phyloP scores from a whole-genome alignment of 2,888 invertebrate genomes.

The Bombylius discolor region DNA sequence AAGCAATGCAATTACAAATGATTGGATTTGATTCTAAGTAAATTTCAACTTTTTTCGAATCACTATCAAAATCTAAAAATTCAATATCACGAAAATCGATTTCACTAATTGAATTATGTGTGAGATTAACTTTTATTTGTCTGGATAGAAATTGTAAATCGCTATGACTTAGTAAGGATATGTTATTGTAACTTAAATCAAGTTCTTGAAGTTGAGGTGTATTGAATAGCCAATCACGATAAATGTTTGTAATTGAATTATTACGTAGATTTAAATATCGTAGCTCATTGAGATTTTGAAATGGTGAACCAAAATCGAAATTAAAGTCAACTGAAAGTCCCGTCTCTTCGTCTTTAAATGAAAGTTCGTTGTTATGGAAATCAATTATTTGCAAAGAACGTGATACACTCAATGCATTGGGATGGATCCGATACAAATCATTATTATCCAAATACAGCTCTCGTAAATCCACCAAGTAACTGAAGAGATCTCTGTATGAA shows the following conservation, averaged over 20 bases:
- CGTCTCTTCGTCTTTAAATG: conserved; percentile 28
- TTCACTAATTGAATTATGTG: conserved; percentile 41
- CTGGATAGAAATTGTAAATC: conserved; percentile 34
- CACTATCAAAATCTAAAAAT: conserved; percentile 17
- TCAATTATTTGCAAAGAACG: conserved; percentile 40
- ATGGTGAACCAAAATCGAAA: conserved; percentile 40
- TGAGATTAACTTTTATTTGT: conserved; percentile 38
- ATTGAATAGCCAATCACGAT: conserved; percentile 50
- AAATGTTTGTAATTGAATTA: conserved; percentile 48
- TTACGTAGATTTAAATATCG: conserved; percentile 47
- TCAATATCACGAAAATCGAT: conserved; percentile 33
- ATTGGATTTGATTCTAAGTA: conserved; percentile 47
- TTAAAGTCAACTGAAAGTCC: conserved; percentile 14
- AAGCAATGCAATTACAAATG: conserved; percentile 45
- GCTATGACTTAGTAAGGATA: conserved; percentile 36
- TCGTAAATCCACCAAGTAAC: conserved; percentile 33
- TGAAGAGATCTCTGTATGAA: conserved; percentile 36
- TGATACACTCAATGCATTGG: conserved; percentile 41
- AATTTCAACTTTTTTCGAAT: conserved; percentile 28
- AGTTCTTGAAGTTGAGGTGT: conserved; percentile 44
- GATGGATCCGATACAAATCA: conserved; percentile 31
- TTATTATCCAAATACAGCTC: conserved; percentile 42
- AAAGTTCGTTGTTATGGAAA: conserved; percentile 43
- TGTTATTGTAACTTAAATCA: conserved; percentile 52
- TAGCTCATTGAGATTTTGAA: conserved; percentile 41